Evolutionary conservation across 2,113 vertebrate species (phyloP), one percentile per base, ranked within the genome.

Genomic region (Cavia aperea): DNA sequence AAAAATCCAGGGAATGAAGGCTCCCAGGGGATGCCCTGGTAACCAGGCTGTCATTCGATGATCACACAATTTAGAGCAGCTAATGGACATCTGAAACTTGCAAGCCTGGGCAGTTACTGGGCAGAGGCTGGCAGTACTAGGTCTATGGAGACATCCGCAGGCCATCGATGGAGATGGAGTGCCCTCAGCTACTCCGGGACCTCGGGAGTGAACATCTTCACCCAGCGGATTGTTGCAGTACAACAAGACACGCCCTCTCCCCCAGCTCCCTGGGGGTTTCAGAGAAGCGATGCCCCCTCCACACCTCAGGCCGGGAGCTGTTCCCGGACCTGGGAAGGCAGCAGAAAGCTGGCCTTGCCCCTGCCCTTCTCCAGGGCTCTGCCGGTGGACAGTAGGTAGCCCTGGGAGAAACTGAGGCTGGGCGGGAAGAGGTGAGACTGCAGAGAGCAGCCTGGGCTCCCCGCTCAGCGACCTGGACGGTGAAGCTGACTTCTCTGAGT

Each of bases 391-490:
- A 78, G 68, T 39, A 39, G 39, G 39, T 39, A 39, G 39, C 39
- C 39, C 39, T 39, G 39, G 39, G 3, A 94, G 94, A 86, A 90
- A 90, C 66, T 91, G 4, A 93, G 89, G 91, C 95, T 91, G 93
- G 96, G 68, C 75, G 29, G 66, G 84, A 4, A 94, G 81, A 4
- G 63, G 95, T 49, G 86, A 68, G 46, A 81, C 91, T 94, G 92
- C 96, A 96, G 97, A 95, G 96, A 88, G 81, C 92, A 89, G 78
- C 92, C 93, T 88, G 60, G 95, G 94, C 60, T 23, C 15, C 23
- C 65, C 43, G 60, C 39, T 39, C 21, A 39, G 86, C n/a, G 87
- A 70, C 15, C 23, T 36, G 68, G 66, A 31, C 31, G 23, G 46
- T 10, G 26, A 4, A 19, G 36, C 33, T 60, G 43, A 43, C 63